Conservation (phyloP, 2,113 vertebrate species). For the Ammospiza nelsoni region DNA sequence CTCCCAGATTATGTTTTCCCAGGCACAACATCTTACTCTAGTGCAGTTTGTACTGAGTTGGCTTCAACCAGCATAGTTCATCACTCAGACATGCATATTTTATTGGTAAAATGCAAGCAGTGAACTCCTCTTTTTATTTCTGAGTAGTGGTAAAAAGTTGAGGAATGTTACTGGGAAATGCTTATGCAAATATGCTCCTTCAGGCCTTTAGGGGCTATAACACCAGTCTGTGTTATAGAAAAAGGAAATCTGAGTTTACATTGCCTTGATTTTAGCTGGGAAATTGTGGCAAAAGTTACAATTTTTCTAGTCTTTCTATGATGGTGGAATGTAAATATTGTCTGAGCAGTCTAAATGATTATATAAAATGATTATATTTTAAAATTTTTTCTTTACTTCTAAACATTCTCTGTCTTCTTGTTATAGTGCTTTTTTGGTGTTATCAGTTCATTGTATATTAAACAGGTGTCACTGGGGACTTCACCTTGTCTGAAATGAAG, state of each 20-base stretch:
- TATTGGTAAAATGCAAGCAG: background rate
- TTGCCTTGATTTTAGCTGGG: background rate
- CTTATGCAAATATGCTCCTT: background rate
- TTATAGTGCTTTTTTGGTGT: background rate
- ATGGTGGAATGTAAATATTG: background rate
- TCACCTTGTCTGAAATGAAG: background rate
- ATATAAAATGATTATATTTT: background rate
- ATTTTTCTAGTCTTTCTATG: slow-evolving; percentile 19
- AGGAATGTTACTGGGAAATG: background rate
- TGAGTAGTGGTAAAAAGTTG: background rate
- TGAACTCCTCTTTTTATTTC: background rate
- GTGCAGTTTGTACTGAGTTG: background rate
- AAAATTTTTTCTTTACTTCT: background rate
- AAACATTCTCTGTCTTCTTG: background rate
- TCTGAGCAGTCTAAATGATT: background rate
- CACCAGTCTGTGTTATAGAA: background rate
- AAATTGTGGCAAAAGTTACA: slow-evolving; percentile 7
- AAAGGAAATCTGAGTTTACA: slow-evolving; percentile 5
- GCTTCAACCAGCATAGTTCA: background rate
- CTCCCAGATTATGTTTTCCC: background rate
- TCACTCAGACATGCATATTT: background rate
- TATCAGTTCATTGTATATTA: background rate
- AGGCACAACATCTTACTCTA: background rate
- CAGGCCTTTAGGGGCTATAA: background rate
- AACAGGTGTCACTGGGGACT: background rate